Base-by-base conservation (phyloP, 1,140 invertebrate genomes). In the Coboldia fuscipes region DNA sequence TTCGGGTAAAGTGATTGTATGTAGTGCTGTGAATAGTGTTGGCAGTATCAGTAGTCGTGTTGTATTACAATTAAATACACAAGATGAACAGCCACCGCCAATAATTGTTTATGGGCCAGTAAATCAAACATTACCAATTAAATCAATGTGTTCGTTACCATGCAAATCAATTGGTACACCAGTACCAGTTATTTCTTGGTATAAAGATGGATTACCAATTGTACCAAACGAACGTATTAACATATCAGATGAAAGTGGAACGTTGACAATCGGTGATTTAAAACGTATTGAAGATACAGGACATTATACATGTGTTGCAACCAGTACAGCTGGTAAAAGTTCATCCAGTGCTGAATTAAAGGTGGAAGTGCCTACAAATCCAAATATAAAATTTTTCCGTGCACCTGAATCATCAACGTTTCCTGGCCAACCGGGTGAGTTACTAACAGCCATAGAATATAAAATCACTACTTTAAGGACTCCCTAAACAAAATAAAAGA, bases 101-200 rank as follows among this genome's bases (percentile, higher is more conserved):
- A 72, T 90, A 38, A 92, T 94, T 46, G 66, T 71, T 39, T 62
- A 75, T 42, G 85, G 84, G 20, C 85, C 86, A 26, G 72, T 78
- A 42, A 92, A 93, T 61, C 88, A 93, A 66, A 94, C 88, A 8
- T 59, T 76, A 45, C 75, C 75, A 34, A 60, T 76, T 20, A 68
- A 75, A 54, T 74, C 72, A 35, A 63, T 76, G 37, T 83, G 79
- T 15, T 66, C 72, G 43, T 61, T 90, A 42, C 71, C 70, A 4
- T 92, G 85, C 40, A 63, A 66, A 44, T 76, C 76, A 0, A 63
- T 70, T 30, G 82, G 82, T 10, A 66, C 65, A 43, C 79, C 80
- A 29, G 62, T 66, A 40, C 79, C 81, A 2, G 62, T 72, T 28
- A 76, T 86, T 34, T 72, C 75, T 2, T 88, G 84, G 83, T 88